Evolutionary conservation across 2,113 vertebrate genomes (phyloP).

Genomic region (Phocoena phocoena): DNA sequence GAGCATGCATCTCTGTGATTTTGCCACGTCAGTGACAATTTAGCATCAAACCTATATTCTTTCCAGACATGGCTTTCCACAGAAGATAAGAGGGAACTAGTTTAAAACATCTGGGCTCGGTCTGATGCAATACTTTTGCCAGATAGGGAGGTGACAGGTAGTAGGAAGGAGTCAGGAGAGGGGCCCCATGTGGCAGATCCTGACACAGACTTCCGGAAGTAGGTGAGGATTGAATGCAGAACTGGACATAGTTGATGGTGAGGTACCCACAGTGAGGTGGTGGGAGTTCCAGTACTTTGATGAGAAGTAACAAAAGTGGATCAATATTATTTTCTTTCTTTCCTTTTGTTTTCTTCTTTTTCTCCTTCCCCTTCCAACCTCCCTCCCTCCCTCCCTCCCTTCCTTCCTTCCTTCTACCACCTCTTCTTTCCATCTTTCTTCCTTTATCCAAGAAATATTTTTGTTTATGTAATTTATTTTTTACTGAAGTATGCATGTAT

Average conservation of each 20-base stretch:
- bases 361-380: neutral
- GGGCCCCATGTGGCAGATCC: neutral
- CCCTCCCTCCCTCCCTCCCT: too few relatives aligned
- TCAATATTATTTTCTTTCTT: neutral
- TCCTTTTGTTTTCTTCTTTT: neutral
- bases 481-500: neutral
- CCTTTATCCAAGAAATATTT: neutral
- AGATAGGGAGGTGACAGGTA: rapidly evolving
- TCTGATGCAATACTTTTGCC: neutral
- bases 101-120: neutral
- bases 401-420: too few relatives aligned
- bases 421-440: neutral
- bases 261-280: neutral
- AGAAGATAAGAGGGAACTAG: neutral
- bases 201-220: neutral
- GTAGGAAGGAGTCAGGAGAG: neutral
- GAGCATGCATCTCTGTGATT: neutral
- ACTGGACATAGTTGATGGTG: rapidly evolving
- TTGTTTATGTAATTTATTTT: neutral
- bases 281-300: neutral
- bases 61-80: neutral
- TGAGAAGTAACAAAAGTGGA: neutral
- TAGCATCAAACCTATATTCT: neutral
- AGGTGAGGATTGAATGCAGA: neutral
- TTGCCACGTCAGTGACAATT: neutral